phyloP scores from a whole-genome alignment of 2,888 invertebrate genomes.

The Sphinx pinastri region DNA sequence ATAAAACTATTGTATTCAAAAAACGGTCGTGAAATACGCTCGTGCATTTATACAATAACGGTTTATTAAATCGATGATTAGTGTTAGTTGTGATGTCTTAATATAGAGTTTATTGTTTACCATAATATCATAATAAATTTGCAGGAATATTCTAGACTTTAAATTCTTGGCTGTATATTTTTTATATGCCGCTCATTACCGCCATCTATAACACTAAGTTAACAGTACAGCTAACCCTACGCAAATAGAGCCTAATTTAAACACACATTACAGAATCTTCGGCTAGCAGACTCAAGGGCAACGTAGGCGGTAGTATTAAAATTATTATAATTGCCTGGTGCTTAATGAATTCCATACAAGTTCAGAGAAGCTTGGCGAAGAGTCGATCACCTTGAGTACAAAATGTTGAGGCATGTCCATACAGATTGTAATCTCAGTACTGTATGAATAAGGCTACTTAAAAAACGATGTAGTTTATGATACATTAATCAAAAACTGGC shows the following conservation, averaged over 20 bases:
- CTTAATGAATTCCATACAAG: constrained; percentile 32
- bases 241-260: not conserved
- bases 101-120: not conserved
- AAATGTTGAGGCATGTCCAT: not conserved
- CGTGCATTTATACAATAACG: constrained; percentile 4
- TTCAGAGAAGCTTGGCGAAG: constrained; percentile 30
- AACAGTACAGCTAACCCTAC: not conserved
- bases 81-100: too few relatives aligned
- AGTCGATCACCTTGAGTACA: constrained; percentile 34
- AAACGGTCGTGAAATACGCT: not conserved
- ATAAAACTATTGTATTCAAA: constrained; percentile 4
- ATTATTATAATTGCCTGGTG: constrained; percentile 26
- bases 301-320: constrained; percentile 9
- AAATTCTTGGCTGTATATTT: not conserved
- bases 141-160: too few relatives aligned
- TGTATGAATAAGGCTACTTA: not conserved
- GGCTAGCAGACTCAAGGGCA: constrained; percentile 11
- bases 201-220: not conserved
- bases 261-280: constrained; percentile 7
- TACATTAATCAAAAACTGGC: not conserved
- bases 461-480: not conserved
- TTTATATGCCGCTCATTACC: not conserved
- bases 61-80: not conserved
- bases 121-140: not conserved
- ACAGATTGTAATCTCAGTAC: constrained; percentile 2